Conservation (phyloP, 35 echinoderm and acorn worm species). For the Eucidaris tribuloides region DNA sequence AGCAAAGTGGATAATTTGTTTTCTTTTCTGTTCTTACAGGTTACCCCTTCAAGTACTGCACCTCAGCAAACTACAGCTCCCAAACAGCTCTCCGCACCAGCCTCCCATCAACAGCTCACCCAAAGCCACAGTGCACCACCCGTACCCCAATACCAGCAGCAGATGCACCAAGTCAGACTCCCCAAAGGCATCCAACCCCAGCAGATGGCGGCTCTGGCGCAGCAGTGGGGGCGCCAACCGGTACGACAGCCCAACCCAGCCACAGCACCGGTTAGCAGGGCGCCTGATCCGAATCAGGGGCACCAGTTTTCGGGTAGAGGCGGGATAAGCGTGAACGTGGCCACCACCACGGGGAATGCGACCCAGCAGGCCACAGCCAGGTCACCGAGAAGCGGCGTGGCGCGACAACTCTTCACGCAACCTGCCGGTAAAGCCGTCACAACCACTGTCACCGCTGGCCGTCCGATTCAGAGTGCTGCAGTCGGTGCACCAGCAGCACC, state of each 20-base stretch:
- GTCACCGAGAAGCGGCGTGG: slow-evolving; percentile 11
- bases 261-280: not conserved
- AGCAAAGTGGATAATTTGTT: too few species aligned
- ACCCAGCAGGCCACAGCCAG: slow-evolving; percentile 7
- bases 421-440: not conserved
- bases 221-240: slow-evolving; percentile 9
- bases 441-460: not conserved
- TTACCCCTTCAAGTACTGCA: too few species aligned
- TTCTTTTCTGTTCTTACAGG: too few species aligned
- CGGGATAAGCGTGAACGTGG: not conserved
- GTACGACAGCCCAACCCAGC: not conserved
- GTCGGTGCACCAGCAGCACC: not conserved
- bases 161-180: not conserved
- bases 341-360: not conserved
- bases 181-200: slow-evolving; percentile 6
- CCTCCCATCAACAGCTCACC: too few species aligned
- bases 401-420: slow-evolving; percentile 50
- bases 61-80: too few species aligned
- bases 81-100: too few species aligned
- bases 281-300: not conserved
- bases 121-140: not conserved
- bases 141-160: not conserved
- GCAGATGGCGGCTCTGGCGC: slow-evolving; percentile 20
- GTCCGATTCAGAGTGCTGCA: slow-evolving; percentile 14
- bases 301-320: not conserved